Base-by-base conservation (phyloP, 2,113 vertebrate species). In the Plotosus lineatus region DNA sequence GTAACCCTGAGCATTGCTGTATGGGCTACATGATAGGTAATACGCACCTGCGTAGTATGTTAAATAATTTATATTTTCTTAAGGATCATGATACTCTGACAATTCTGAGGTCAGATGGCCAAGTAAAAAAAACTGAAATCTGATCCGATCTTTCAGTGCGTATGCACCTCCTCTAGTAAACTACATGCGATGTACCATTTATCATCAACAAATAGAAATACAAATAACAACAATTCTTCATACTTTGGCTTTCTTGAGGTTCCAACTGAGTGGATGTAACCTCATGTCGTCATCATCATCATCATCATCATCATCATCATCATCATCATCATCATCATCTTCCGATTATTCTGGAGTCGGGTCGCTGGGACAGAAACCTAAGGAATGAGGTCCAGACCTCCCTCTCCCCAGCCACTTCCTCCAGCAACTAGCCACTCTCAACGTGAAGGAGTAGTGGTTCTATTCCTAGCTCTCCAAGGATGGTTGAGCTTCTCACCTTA, bases 1-100 rank as follows among this genome's bases (percentile, higher is more conserved):
- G 19, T 8, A 23, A 5, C 21, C 65, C 42, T 28, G 4, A 60
- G 26, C 65, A 21, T 46, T 4, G 14, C 36, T 42, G 55, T 31
- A 28, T 56, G 33, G 40, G 51, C 40, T 77, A 83, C 65, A 72
- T 61, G 69, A 73, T 73, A 73, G 17, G 28, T 23, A 51, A 36
- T 73, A 73, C 69, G 40, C 36, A 78, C 56, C 69, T 50, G 14
- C 9, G 33, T 50, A 42, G 55, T 55, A 46, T 50, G 53, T 71
- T 77, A 23, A 82, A 78, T 83, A 78, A 74, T 83, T 74, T n/a
- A 81, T 63, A 61, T 85, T 87, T 85, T 81, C 77, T 85, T 87
- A 85, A 88, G 50, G 76, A 85, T 79, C 69, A 82, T 83, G 84
- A 79, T 84, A 78, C 21, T n/a, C 31, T 79, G 68, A 85, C 81